Evolutionary conservation across 1,140 invertebrate genomes (phyloP).

Genomic region (Drosophila novamexicana): DNA sequence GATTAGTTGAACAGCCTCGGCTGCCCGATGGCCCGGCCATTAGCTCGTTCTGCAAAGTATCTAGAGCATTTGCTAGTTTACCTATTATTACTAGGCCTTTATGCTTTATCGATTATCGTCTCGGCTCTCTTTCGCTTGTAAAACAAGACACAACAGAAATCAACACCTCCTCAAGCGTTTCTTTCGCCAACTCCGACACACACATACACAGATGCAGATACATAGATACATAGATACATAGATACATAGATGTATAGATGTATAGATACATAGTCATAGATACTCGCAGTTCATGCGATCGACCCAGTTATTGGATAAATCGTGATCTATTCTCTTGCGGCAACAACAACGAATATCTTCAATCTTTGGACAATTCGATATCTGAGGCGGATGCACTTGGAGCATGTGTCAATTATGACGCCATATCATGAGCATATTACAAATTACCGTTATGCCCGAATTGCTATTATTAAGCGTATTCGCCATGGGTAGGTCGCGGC

Average conservation of each 20-base stretch:
- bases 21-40: background rate
- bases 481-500: conserved; percentile 36
- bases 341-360: conserved; percentile 7
- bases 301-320: conserved; percentile 61
- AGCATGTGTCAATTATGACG: conserved; percentile 81
- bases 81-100: conserved; percentile 25
- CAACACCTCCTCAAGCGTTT: conserved; percentile 29
- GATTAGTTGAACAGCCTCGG: background rate
- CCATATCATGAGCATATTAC: conserved; percentile 60
- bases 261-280: background rate
- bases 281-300: conserved; percentile 43
- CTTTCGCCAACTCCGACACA: conserved; percentile 5
- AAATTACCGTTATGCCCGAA: conserved; percentile 59
- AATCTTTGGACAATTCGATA: conserved; percentile 28
- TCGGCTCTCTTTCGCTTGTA: conserved; percentile 14
- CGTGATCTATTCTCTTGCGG: conserved; percentile 51
- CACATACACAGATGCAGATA: background rate
- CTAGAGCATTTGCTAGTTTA: conserved; percentile 33
- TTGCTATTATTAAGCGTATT: conserved; percentile 62
- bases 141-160: conserved; percentile 3
- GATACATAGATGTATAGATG: background rate
- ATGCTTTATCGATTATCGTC: conserved; percentile 30
- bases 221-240: background rate
- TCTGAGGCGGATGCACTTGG: conserved; percentile 74
- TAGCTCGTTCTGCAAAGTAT: conserved; percentile 17